A percentile compares a stretch with the other conserved stretches of the same genome.
Conservation (phyloP, 2,797 vertebrate genomes). For the Apogon talboti region DNA sequence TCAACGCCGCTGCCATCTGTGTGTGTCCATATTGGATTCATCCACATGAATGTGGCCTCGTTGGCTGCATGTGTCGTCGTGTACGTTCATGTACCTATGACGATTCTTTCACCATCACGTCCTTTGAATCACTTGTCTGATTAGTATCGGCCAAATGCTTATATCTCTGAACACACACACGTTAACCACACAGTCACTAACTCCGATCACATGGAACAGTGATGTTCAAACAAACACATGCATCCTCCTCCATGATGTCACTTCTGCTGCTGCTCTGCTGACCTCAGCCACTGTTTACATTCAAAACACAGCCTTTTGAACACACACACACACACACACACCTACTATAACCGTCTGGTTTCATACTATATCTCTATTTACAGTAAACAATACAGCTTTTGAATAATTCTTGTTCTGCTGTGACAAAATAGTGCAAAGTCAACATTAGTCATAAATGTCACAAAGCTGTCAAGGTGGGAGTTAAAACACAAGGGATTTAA, state of each 20-base stretch:
- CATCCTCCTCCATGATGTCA: slow-evolving; percentile 70
- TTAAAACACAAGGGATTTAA: no score
- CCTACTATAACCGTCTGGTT: no score
- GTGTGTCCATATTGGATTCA: background rate
- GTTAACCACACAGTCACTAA: background rate
- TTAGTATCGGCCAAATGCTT: slow-evolving; percentile 41
- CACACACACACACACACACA: no score
- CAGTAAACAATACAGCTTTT: no score
- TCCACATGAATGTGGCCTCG: slow-evolving; percentile 6
- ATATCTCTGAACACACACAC: slow-evolving; percentile 14
- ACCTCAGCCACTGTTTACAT: slow-evolving; percentile 44
- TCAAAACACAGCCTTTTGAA: background rate
- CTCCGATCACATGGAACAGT: slow-evolving; percentile 55
- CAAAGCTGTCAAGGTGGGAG: no score
- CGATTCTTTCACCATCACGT: slow-evolving; percentile 35
- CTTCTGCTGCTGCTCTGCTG: slow-evolving; percentile 30
- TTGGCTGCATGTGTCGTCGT: slow-evolving; percentile 3
- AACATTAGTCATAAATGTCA: no score
- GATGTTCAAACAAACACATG: slow-evolving; percentile 75
- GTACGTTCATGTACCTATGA: background rate
- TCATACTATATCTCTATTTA: no score
- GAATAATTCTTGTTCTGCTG: no score
- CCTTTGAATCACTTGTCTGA: slow-evolving; percentile 50
- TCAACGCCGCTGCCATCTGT: slow-evolving; percentile 48
- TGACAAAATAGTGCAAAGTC: no score